phyloP scores from a whole-genome alignment of 2,797 vertebrate species.

The Eulemur mongoz region DNA sequence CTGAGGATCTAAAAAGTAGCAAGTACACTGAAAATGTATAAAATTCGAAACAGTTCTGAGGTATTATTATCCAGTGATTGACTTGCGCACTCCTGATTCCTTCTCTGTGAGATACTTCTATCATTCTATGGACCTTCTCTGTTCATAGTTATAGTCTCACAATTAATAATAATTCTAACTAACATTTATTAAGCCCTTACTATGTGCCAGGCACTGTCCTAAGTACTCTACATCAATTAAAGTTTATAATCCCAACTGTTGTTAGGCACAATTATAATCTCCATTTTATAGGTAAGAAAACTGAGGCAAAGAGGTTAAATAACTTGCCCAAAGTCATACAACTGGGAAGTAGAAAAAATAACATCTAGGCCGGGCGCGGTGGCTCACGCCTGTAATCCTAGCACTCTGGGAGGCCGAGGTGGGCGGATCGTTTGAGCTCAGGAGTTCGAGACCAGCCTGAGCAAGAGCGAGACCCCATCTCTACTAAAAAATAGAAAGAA shows the following conservation, averaged over 20 bases:
- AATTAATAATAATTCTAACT: neutral
- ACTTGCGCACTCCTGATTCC: neutral
- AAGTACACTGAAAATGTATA: neutral
- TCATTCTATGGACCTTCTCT: neutral
- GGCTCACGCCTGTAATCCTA: too few relatives aligned
- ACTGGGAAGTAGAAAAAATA: neutral
- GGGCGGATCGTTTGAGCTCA: too few relatives aligned
- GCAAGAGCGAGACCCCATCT: too few relatives aligned
- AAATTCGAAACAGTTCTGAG: constrained; percentile 2
- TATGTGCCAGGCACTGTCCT: neutral
- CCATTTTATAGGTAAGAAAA: constrained; percentile 50
- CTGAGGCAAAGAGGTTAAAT: neutral
- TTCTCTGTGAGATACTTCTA: neutral
- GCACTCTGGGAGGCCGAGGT: too few relatives aligned
- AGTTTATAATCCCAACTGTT: neutral
- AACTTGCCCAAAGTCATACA: neutral
- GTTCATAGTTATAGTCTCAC: neutral
- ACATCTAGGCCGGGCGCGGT: too few relatives aligned
- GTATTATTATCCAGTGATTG: neutral
- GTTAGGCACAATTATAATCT: neutral
- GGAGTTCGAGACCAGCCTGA: too few relatives aligned
- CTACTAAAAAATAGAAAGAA: too few relatives aligned
- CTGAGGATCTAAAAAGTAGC: neutral
- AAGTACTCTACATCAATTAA: neutral
- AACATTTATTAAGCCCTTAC: neutral